These are phyloP conservation scores for Pyralis farinalis DNA, from an alignment of 2,888 invertebrate species.

Conservation along the genomic window DNA sequence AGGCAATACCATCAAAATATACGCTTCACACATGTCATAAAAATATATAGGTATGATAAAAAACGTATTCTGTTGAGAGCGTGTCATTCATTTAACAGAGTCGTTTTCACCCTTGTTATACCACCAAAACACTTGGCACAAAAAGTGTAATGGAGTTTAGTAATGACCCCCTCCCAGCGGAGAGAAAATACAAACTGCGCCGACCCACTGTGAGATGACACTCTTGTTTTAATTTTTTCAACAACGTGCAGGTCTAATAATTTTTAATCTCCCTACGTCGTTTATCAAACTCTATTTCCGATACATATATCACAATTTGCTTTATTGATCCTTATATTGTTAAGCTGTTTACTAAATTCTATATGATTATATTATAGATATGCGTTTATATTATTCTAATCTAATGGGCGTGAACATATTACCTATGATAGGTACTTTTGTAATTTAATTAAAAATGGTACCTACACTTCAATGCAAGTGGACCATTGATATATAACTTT, in stretches of 20 bases:
- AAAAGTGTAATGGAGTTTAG: constrained; percentile 78
- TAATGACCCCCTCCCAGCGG: constrained; percentile 72
- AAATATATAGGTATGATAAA: constrained; percentile 40
- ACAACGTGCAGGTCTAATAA: not conserved
- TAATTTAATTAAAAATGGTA: no score
- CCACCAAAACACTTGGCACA: constrained; percentile 78
- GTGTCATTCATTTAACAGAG: constrained; percentile 73
- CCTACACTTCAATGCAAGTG: no score
- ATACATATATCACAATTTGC: not conserved
- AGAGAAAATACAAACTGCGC: constrained; percentile 57
- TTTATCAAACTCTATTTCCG: not conserved
- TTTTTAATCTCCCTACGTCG: not conserved
- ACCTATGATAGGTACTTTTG: no score
- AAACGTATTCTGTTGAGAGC: constrained; percentile 57
- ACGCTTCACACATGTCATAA: not conserved
- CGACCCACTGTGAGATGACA: constrained; percentile 55
- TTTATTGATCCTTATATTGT: no score
- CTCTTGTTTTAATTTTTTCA: constrained; percentile 40
- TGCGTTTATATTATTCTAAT: no score
- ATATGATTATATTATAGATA: no score
- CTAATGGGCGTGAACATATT: no score
- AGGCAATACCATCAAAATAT: not conserved
- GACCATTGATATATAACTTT: no score
- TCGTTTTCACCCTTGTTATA: constrained; percentile 79
- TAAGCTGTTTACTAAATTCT: no score